Conservation (phyloP, 2,797 vertebrate genomes). For the Macropus fuliginosus region DNA sequence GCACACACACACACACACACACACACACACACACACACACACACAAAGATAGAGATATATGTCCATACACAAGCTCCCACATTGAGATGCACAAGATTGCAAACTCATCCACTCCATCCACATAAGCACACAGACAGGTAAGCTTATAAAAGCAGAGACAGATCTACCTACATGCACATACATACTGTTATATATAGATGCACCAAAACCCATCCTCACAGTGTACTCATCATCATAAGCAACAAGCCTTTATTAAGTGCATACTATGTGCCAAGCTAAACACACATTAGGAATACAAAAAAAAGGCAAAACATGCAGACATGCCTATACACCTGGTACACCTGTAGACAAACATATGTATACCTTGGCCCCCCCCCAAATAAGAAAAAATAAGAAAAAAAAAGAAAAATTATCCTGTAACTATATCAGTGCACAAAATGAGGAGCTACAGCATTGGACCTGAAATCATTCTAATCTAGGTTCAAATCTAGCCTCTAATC, state of each 20-base stretch:
- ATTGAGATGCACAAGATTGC: no score
- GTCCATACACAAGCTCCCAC: neutral
- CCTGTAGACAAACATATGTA: no score
- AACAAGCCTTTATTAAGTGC: no score
- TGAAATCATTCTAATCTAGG: neutral
- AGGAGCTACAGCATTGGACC: neutral
- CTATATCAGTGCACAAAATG: neutral
- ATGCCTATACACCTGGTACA: no score
- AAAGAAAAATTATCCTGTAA: no score
- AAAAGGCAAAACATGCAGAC: no score
- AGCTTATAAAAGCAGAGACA: neutral
- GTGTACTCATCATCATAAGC: no score
- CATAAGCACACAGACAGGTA: neutral
- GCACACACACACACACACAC: no score
- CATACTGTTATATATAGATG: neutral
- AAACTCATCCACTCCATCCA: neutral
- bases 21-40: neutral
- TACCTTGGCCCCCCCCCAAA: no score
- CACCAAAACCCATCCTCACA: neutral
- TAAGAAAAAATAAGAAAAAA: no score
- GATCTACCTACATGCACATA: neutral
- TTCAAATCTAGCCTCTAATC: neutral
- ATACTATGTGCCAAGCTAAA: no score
- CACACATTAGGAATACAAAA: no score
- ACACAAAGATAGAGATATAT: neutral